Conservation (phyloP, 2,888 invertebrate species). For the Mimumesa dahlbomi region DNA sequence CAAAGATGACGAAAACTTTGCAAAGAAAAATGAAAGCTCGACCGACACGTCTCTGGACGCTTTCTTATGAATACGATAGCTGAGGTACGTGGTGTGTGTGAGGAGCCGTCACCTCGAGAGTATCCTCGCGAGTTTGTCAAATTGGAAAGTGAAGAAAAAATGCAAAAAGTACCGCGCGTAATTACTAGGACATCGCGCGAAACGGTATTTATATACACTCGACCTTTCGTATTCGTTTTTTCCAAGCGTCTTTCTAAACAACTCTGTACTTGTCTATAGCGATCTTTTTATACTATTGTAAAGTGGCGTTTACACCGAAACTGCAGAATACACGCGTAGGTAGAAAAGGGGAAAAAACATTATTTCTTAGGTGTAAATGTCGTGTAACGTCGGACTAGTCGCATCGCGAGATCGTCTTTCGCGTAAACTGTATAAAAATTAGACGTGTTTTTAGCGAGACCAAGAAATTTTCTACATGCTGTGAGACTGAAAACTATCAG, state of each 20-base stretch:
- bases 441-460: slow-evolving; percentile 38
- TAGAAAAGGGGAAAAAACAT: no score
- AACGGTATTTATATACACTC: slow-evolving; percentile 34
- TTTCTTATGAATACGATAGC: slow-evolving; percentile 20
- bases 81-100: slow-evolving; percentile 35
- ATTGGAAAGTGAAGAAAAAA: not conserved
- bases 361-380: slow-evolving; percentile 37
- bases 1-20: slow-evolving; percentile 26
- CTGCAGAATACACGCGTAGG: slow-evolving; percentile 35
- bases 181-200: slow-evolving; percentile 20
- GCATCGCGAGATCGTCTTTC: not conserved
- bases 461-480: slow-evolving; percentile 53
- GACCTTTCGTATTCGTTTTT: slow-evolving; percentile 59
- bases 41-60: slow-evolving; percentile 25
- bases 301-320: slow-evolving; percentile 56
- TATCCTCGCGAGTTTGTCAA: not conserved
- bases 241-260: slow-evolving; percentile 57
- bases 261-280: slow-evolving; percentile 45
- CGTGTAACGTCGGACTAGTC: slow-evolving; percentile 18
- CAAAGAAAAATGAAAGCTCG: slow-evolving; percentile 10
- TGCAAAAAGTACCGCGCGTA: slow-evolving; percentile 2
- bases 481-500: slow-evolving; percentile 41
- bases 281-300: slow-evolving; percentile 60
- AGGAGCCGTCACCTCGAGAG: slow-evolving; percentile 28
- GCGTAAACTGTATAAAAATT: slow-evolving; percentile 16